Base-by-base conservation (phyloP, 2,797 vertebrate species). In the Neomorphus geoffroyi region DNA sequence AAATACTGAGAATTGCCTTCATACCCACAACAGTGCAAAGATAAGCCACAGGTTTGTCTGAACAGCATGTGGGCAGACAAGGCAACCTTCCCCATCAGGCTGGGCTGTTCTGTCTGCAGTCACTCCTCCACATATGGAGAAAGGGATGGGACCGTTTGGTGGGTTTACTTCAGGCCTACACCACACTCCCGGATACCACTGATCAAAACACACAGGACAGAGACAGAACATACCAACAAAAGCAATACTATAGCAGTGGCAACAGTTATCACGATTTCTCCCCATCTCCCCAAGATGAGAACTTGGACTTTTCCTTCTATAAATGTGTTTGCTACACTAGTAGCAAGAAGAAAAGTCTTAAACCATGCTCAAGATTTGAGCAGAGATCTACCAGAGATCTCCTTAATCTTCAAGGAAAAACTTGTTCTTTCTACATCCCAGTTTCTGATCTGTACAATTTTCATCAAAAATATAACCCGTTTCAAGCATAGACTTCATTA, bases 21-120 rank as follows among this genome's bases (percentile, higher is more conserved):
- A 17, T 8, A 46, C 0, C 7, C 6, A 35, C n/a, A 17, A 4
- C 23, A 27, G n/a, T 2, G 7, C 61, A 61, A 60, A 67, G 24
- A 10, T 2, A 9, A 56, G 9, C 17, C 22, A 23, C 5, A 51
- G 30, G 22, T 35, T 24, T 18, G 18, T 5, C 1, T 74, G 14
- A 37, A 7, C 3, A 1, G 9, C 0, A 0, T 10, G 9, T 22
- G 32, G 32, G 50, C 37, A 71, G 21, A 35, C 16, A 65, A 57
- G 13, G n/a, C 0, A 1, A 57, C 30, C 17, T 69, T 71, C 9
- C 37, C 19, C 18, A 32, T 23, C 16, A 6, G 32, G 10, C 30
- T 16, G 4, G 32, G 10, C 30, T 16, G 4, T 19, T 57, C 50
- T 51, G 21, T 16, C 50, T 65, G 41, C 50, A 61, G 23, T 27